Base-by-base conservation (phyloP, 2,888 invertebrate genomes). In the Zygogramma bicolorata region DNA sequence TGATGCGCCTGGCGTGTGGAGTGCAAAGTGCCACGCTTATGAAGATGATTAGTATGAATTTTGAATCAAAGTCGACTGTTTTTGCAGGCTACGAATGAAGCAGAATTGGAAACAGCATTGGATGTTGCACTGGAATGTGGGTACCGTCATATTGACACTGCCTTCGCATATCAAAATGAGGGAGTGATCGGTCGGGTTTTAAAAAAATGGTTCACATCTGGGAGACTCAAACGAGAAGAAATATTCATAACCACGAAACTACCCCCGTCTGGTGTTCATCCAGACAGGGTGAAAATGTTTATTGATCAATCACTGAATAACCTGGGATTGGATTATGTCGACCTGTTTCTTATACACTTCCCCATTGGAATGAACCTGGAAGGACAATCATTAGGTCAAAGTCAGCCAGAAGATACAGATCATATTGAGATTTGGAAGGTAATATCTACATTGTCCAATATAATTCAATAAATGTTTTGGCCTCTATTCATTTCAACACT, bases 231-330 rank as follows among this genome's bases (percentile, higher is more conserved):
- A 80, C 89, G 95, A 79, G 93, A 94, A 53, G 94, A 96, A 27
- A 86, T 96, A 0, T 96, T 94, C 84, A 89, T 96, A 46, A 93
- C 93, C 38, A 95, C 95, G 7, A 96, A 96, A 87, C 89, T 95
- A 78, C 91, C 92, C 10, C 89, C 91, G 15, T 85, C 88, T 79
- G 91, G 91, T 89, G 81, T 85, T 80, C 88, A 90, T 3, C 90
- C 92, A 0, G 89, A 90, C 15, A 77, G 80, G 31, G 81, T 83
- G 1, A 80, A 81, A 71, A 60, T 60, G 46, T 80, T 77, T 34
- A 63, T 83, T 59, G 76, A 80, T 46, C 73, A 75, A 57, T 82
- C 81, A n/a, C 65, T 83, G 59, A 74, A 73, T 18, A 80, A 79
- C 62, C 63, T 83, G 10, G 73, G 78, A 31, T 61, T 82, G 25